Conservation (phyloP, 1,140 invertebrate genomes). For the Anadara kagoshimensis region DNA sequence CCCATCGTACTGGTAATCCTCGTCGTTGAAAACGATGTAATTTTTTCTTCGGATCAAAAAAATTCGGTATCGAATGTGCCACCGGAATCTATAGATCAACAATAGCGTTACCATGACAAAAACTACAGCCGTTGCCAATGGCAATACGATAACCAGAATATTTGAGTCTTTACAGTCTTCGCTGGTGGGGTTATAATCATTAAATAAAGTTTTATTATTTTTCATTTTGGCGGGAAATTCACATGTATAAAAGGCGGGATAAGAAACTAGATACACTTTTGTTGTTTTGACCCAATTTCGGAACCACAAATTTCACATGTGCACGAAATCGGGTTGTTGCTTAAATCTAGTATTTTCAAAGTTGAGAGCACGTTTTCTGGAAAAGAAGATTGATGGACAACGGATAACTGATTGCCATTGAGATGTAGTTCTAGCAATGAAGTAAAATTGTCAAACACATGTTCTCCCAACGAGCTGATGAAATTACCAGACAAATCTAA, state of each 20-base stretch:
- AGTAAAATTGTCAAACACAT: too few species aligned
- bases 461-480: too few species aligned
- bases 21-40: neutral
- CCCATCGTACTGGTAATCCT: constrained; percentile 22
- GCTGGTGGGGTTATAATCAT: neutral
- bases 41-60: too few species aligned
- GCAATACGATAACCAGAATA: neutral
- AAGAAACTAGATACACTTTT: neutral
- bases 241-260: constrained; percentile 8
- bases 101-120: neutral
- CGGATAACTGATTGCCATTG: too few species aligned
- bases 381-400: too few species aligned
- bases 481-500: too few species aligned
- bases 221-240: constrained; percentile 9
- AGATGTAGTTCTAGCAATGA: too few species aligned
- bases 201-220: neutral
- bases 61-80: neutral
- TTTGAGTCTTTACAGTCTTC: neutral
- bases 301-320: constrained; percentile 19
- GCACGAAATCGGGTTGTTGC: constrained; percentile 14
- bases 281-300: neutral
- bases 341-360: neutral
- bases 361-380: too few species aligned
- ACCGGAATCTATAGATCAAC: neutral
- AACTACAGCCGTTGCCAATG: neutral